Evolutionary conservation across 2,888 invertebrate species (phyloP).

Genomic region (Nomada flava): DNA sequence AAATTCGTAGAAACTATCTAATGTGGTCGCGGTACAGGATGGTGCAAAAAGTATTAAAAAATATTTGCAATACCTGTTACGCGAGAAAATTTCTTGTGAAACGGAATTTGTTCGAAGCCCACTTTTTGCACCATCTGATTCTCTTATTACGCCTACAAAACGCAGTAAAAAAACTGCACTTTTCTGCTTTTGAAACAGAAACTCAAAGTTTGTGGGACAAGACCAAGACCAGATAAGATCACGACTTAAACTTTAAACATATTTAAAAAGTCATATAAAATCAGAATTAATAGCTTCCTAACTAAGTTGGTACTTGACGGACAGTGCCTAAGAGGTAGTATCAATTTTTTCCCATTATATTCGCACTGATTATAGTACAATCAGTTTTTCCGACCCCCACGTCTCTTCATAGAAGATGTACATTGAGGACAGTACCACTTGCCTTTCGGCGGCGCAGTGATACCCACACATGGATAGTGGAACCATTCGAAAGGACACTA

Average conservation of each 20-base stretch:
- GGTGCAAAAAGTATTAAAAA: conserved; percentile 62
- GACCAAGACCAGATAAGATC: conserved; percentile 62
- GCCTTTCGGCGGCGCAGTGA: conserved; percentile 97
- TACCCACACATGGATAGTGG: conserved; percentile 98
- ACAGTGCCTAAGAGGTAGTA: conserved; percentile 82
- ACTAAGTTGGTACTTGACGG: conserved; percentile 76
- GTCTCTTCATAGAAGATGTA: conserved; percentile 93
- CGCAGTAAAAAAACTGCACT: conserved; percentile 58
- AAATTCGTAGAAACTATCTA: conserved; percentile 70
- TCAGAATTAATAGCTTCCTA: conserved; percentile 75
- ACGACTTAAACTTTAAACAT: conserved; percentile 70
- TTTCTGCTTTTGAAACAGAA: conserved; percentile 60
- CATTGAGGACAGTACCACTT: conserved; percentile 99
- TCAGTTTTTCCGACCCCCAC: conserved; percentile 92
- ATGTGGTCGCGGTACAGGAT: conserved; percentile 58
- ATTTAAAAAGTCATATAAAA: conserved; percentile 77
- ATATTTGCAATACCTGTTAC: conserved; percentile 38
- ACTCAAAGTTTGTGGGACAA: conserved; percentile 54
- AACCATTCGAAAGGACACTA: conserved; percentile 99
- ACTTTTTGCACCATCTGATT: conserved; percentile 61
- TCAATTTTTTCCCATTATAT: conserved; percentile 62
- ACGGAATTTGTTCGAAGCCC: conserved; percentile 45
- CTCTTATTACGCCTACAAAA: conserved; percentile 55
- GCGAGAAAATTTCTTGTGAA: conserved; percentile 36
- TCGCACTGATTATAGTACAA: conserved; percentile 72